Evolutionary conservation across 1,140 invertebrate species (phyloP).

Genomic region (Polyergus mexicanus): DNA sequence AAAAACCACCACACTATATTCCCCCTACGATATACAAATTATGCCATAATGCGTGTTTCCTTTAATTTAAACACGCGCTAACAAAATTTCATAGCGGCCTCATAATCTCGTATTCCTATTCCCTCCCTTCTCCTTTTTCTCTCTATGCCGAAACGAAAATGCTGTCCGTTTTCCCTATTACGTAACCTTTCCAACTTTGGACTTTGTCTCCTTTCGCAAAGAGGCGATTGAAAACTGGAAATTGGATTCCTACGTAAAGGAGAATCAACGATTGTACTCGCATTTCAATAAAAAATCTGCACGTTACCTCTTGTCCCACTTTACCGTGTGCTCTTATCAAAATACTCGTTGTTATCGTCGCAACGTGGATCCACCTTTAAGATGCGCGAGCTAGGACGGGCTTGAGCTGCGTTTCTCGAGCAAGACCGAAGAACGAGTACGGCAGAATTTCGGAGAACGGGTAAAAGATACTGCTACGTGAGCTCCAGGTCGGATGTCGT

Average conservation of each 20-base stretch:
- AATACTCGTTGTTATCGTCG: constrained; percentile 29
- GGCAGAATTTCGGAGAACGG: constrained; percentile 64
- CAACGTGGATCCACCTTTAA: constrained; percentile 26
- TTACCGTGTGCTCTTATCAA: constrained; percentile 18
- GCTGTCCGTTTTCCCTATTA: constrained; percentile 23
- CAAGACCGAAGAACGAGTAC: constrained; percentile 57
- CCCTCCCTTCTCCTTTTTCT: too few species aligned
- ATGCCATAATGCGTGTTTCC: background rate
- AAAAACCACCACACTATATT: constrained; percentile 17
- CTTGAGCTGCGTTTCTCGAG: background rate
- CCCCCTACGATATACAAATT: constrained; percentile 2
- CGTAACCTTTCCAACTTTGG: constrained; percentile 14
- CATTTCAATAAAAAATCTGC: constrained; percentile 18
- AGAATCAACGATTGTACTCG: constrained; percentile 35
- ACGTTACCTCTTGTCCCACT: constrained; percentile 3
- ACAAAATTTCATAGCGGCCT: constrained; percentile 14
- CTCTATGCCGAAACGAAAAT: background rate
- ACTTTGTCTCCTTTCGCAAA: background rate
- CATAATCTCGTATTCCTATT: background rate
- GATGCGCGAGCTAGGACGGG: background rate
- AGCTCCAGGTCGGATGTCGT: constrained; percentile 55
- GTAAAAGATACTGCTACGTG: constrained; percentile 53
- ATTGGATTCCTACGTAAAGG: constrained; percentile 42
- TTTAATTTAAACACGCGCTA: constrained; percentile 31
- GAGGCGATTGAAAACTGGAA: constrained; percentile 42